Conservation (phyloP, 2,113 vertebrate species). For the Lipotes vexillifer region DNA sequence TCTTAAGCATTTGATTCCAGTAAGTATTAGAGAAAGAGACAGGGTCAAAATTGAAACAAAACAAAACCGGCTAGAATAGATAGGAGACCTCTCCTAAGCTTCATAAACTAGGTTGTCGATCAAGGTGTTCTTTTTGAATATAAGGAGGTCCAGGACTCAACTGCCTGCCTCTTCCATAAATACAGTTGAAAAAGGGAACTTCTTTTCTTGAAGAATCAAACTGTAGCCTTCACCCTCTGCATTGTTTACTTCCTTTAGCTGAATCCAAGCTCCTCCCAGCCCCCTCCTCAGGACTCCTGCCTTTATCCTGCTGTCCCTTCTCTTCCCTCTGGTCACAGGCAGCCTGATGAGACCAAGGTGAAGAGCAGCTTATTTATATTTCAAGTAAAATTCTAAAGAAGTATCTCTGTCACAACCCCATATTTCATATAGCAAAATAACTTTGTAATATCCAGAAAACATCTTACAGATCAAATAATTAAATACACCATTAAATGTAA, state of each 20-base stretch:
- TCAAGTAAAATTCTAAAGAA: background rate
- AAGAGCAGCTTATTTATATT: background rate
- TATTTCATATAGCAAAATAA: background rate
- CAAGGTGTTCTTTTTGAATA: background rate
- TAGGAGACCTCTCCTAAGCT: background rate
- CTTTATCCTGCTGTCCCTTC: fast-evolving
- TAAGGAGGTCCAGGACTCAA: background rate
- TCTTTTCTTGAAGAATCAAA: background rate
- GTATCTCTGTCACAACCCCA: background rate
- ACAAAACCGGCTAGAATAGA: background rate
- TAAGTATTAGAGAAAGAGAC: background rate
- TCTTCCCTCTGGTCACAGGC: fast-evolving
- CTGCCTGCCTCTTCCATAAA: background rate
- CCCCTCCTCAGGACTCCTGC: no score
- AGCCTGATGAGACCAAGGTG: no score
- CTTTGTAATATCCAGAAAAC: background rate
- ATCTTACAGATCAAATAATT: background rate
- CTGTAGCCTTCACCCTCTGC: fast-evolving
- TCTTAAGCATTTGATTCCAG: background rate
- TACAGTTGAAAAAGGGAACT: background rate
- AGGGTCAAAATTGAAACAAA: background rate
- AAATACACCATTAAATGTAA: background rate
- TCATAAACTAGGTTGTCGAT: background rate
- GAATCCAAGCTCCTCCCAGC: fast-evolving
- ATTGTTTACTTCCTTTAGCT: fast-evolving